These are phyloP conservation scores for Cancer borealis DNA, from an alignment of 2,888 invertebrate species.

Conservation along the genomic window DNA sequence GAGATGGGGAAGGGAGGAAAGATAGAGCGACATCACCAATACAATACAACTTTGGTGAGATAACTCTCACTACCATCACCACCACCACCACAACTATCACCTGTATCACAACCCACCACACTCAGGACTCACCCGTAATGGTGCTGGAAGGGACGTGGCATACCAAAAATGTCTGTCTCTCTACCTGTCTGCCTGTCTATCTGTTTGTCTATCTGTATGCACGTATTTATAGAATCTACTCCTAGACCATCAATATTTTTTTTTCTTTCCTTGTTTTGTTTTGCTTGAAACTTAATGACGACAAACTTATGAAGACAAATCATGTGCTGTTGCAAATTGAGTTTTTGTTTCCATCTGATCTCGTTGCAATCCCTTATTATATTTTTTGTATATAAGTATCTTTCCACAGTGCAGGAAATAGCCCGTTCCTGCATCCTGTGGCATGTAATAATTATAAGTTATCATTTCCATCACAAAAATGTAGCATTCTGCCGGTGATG, in stretches of 20 bases:
- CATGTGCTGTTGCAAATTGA: neutral
- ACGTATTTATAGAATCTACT: neutral
- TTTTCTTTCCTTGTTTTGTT: neutral
- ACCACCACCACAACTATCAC: neutral
- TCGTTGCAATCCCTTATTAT: too few relatives aligned
- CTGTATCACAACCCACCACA: neutral
- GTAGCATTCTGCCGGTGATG: too few relatives aligned
- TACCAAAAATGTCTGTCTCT: neutral
- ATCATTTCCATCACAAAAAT: too few relatives aligned
- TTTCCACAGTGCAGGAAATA: too few relatives aligned
- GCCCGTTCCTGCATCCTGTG: too few relatives aligned
- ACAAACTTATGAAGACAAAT: neutral
- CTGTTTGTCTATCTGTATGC: neutral
- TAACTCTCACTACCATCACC: neutral
- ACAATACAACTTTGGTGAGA: too few relatives aligned
- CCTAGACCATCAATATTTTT: neutral
- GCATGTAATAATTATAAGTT: too few relatives aligned
- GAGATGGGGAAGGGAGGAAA: too few relatives aligned
- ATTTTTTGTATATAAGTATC: too few relatives aligned
- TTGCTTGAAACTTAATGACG: neutral
- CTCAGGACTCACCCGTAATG: neutral
- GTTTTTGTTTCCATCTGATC: neutral
- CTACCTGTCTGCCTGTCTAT: neutral
- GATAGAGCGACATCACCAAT: neutral
- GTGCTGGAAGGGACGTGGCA: neutral